phyloP scores from a whole-genome alignment of 2,113 vertebrate species.

The Arizona elegans region DNA sequence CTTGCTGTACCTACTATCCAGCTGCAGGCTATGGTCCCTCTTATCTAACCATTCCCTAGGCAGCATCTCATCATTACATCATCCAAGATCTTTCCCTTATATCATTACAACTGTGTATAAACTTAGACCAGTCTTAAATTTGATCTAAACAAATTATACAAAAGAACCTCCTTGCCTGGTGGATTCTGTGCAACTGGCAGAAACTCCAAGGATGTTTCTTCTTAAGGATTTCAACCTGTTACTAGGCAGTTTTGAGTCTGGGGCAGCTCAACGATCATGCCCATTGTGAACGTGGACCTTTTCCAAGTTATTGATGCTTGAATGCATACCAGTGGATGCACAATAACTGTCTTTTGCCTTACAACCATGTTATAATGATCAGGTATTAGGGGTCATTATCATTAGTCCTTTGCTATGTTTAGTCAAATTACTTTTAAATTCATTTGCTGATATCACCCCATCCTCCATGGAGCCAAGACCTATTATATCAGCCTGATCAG shows the following conservation, averaged over 20 bases:
- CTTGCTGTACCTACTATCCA: background rate
- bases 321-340: background rate
- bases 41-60: background rate
- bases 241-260: background rate
- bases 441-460: background rate
- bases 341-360: background rate
- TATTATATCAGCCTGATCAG: background rate
- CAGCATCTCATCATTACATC: background rate
- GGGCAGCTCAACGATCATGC: background rate
- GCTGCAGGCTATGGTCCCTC: background rate
- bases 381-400: background rate
- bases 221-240: background rate
- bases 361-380: background rate
- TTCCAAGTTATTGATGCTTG: background rate
- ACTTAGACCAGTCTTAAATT: background rate
- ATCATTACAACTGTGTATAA: background rate
- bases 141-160: background rate
- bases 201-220: background rate
- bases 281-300: background rate
- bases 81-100: background rate
- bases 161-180: background rate
- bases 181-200: background rate
- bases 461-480: background rate
- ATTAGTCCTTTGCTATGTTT: background rate
- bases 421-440: background rate